Evolutionary conservation across 2,888 invertebrate species (phyloP).

Genomic region (Rhorus exstirpatorius): DNA sequence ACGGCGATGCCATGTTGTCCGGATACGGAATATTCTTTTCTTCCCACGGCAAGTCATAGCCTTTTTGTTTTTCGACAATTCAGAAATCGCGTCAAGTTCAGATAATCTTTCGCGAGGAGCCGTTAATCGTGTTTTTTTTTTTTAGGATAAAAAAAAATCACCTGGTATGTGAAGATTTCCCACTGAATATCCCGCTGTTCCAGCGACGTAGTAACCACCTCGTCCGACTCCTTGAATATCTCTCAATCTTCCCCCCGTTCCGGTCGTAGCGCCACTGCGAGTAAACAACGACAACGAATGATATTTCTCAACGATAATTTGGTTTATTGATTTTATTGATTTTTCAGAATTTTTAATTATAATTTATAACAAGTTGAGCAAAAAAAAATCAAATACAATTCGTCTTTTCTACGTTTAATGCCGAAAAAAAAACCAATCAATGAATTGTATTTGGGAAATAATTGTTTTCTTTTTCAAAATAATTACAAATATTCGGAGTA

Average conservation of each 20-base stretch:
- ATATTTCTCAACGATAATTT: too few species aligned
- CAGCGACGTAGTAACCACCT: slow-evolving; percentile 97
- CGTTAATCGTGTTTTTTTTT: slow-evolving; percentile 16
- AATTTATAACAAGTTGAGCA: too few species aligned
- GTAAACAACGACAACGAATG: not conserved
- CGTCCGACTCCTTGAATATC: slow-evolving; percentile 98
- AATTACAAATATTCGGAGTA: too few species aligned
- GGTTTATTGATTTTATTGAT: not conserved
- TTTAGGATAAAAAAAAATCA: slow-evolving; percentile 79
- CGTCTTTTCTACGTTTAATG: too few species aligned
- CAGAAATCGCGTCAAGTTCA: not conserved
- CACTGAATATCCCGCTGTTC: slow-evolving; percentile 98
- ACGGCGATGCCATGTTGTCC: slow-evolving; percentile 94
- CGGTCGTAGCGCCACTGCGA: slow-evolving; percentile 97
- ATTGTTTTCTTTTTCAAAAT: not conserved
- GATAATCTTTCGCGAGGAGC: not conserved
- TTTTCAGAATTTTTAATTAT: too few species aligned
- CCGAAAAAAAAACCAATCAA: too few species aligned
- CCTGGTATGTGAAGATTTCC: slow-evolving; percentile 97
- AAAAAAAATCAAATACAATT: too few species aligned
- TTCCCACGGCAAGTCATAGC: slow-evolving; percentile 96
- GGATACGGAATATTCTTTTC: slow-evolving; percentile 90
- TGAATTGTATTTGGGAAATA: not conserved
- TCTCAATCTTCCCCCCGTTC: slow-evolving; percentile 97
- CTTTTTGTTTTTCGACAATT: slow-evolving; percentile 85